Evolutionary conservation across 2,888 invertebrate genomes (phyloP), one percentile per base, ranked within the genome.

Genomic region (Podabrus alpinus): DNA sequence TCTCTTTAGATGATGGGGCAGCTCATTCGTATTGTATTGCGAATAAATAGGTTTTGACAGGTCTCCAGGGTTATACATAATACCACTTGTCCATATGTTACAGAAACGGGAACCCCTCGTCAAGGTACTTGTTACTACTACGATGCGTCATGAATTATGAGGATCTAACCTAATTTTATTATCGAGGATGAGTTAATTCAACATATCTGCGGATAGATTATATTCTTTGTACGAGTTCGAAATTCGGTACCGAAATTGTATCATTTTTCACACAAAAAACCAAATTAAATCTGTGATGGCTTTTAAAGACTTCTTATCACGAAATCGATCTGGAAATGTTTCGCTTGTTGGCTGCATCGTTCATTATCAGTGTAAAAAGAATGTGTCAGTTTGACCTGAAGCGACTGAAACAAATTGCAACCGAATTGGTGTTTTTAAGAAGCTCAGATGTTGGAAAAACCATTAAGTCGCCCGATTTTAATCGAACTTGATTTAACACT

Each of bases 61-160:
- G 86, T 86, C 86, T 84, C 85, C 82, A 80, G 86, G 86, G 87
- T 86, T 82, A 83, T 82, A 81, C 84, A 87, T 87, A 87, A 87
- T 87, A 87, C 87, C 87, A 87, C 87, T 87, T 86, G 87, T 86
- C 83, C 87, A 87, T 87, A 87, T 87, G 87, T 84, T 87, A 82
- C 81, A 80, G 74, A 76, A 78, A 76, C 74, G 75, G 68, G 79
- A 76, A 73, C 76, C 78, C 79, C 72, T 77, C 72, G 73, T 77
- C 76, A 73, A 76, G 77, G 78, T 76, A 76, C 77, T 74, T 73
- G 76, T 76, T 76, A 76, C 76, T 70, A 74, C 77, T 71, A 61
- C 73, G 77, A 78, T 78, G 78, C 76, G 78, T 78, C 78, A 78
- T 72, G 74, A 78, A 76, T 78, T 76, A 75, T 74, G 59, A 74